These are phyloP conservation scores for Parascotia fuliginaria DNA, from an alignment of 2,888 invertebrate species.

Conservation along the genomic window DNA sequence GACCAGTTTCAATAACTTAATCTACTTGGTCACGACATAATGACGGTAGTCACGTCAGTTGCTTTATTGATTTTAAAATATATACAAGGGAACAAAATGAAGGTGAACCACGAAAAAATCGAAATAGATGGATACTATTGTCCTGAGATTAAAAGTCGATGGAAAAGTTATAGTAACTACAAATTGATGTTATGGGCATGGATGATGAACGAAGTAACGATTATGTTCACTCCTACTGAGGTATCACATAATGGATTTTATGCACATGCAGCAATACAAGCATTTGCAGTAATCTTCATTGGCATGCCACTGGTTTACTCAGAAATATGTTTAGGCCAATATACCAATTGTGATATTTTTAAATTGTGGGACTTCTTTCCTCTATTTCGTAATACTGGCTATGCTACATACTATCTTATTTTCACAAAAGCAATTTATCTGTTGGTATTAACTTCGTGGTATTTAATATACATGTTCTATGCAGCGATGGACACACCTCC, in stretches of 20 bases:
- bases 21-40: constrained; percentile 40
- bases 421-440: constrained; percentile 62
- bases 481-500: constrained; percentile 67
- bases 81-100: constrained; percentile 24
- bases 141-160: constrained; percentile 52
- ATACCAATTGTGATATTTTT: constrained; percentile 66
- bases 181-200: constrained; percentile 67
- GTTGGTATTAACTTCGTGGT: constrained; percentile 67
- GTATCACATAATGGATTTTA: constrained; percentile 69
- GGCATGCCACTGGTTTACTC: constrained; percentile 76
- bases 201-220: constrained; percentile 71
- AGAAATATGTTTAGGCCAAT: constrained; percentile 74
- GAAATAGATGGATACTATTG: constrained; percentile 46
- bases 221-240: constrained; percentile 57
- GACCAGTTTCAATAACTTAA: not conserved
- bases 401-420: constrained; percentile 60
- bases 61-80: constrained; percentile 1
- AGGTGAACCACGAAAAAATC: constrained; percentile 24
- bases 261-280: constrained; percentile 52
- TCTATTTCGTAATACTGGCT: constrained; percentile 66
- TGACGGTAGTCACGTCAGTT: not conserved
- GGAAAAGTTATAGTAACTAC: constrained; percentile 66
- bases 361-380: constrained; percentile 75
- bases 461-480: constrained; percentile 67
- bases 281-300: constrained; percentile 59